Conservation (phyloP, 2,888 invertebrate genomes). For the Choristoneura rosaceana region DNA sequence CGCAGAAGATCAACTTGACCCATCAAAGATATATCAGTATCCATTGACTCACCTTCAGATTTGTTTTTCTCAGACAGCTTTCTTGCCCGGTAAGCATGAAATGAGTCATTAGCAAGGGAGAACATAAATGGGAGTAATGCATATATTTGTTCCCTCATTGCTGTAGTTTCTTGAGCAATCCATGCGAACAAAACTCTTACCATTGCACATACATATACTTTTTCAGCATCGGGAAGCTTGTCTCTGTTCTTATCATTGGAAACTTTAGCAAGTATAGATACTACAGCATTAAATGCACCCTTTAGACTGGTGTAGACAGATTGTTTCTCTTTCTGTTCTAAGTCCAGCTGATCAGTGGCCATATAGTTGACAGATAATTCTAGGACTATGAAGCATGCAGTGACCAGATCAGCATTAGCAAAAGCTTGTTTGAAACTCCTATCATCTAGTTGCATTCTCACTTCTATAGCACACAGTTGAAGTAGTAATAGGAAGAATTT, state of each 20-base stretch:
- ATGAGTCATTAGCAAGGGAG: constrained; percentile 92
- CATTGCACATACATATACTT: constrained; percentile 93
- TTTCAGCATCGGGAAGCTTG: constrained; percentile 88
- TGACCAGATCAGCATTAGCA: constrained; percentile 91
- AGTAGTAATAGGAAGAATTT: constrained; percentile 93
- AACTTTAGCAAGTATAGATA: constrained; percentile 90
- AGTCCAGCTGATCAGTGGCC: constrained; percentile 91
- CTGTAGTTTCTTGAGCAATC: constrained; percentile 95
- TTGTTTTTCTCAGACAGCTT: constrained; percentile 89
- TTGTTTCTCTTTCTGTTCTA: constrained; percentile 96
- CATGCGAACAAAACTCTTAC: constrained; percentile 94
- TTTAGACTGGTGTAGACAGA: constrained; percentile 95
- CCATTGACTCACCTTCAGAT: constrained; percentile 83
- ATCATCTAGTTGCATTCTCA: constrained; percentile 96
- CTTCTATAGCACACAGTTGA: constrained; percentile 96
- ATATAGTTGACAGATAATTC: constrained; percentile 93
- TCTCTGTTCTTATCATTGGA: constrained; percentile 91
- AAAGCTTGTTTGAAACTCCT: constrained; percentile 92
- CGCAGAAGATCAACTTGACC: constrained; percentile 90
- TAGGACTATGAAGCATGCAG: constrained; percentile 92
- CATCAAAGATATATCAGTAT: constrained; percentile 73
- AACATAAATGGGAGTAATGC: constrained; percentile 93
- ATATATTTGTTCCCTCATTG: constrained; percentile 93
- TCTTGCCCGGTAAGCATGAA: constrained; percentile 89
- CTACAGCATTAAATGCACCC: constrained; percentile 93